A percentile compares a stretch with the other conserved stretches of the same genome.
phyloP scores from a whole-genome alignment of 2,888 invertebrate species.

The Thymelicus acteon region DNA sequence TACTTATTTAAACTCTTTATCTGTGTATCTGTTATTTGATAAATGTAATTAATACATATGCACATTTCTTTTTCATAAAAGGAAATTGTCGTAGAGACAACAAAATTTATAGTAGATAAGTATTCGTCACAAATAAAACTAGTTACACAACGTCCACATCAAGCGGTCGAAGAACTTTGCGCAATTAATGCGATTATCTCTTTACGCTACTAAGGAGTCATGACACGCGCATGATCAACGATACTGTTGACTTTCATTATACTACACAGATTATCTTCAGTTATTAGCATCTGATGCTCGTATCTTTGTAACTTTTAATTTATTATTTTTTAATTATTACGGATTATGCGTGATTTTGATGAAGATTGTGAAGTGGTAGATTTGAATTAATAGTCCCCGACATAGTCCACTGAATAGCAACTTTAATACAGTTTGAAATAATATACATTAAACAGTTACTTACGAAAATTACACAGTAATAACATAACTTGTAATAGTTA shows the following conservation, averaged over 20 bases:
- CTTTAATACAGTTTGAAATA: no score
- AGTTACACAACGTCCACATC: constrained; percentile 27
- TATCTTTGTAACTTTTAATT: constrained; percentile 19
- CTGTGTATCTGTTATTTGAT: no score
- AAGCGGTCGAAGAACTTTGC: constrained; percentile 35
- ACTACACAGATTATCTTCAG: constrained; percentile 24
- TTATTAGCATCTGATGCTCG: constrained; percentile 19
- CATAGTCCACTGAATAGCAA: no score
- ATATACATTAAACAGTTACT: no score
- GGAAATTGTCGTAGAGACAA: not conserved
- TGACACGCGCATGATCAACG: constrained; percentile 34
- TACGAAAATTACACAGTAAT: no score
- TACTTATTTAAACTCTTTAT: no score
- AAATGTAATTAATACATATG: no score
- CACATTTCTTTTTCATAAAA: no score
- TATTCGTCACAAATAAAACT: constrained; percentile 25
- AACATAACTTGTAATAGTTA: no score
- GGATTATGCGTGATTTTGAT: constrained; percentile 7
- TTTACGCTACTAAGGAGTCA: constrained; percentile 37
- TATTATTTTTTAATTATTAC: constrained; percentile 9
- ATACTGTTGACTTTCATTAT: constrained; percentile 37
- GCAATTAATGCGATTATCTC: constrained; percentile 38
- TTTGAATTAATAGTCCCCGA: no score
- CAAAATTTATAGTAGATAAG: not conserved
- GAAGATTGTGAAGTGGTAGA: not conserved